Base-by-base conservation (phyloP, 2,113 vertebrate genomes). In the Tetrax tetrax region DNA sequence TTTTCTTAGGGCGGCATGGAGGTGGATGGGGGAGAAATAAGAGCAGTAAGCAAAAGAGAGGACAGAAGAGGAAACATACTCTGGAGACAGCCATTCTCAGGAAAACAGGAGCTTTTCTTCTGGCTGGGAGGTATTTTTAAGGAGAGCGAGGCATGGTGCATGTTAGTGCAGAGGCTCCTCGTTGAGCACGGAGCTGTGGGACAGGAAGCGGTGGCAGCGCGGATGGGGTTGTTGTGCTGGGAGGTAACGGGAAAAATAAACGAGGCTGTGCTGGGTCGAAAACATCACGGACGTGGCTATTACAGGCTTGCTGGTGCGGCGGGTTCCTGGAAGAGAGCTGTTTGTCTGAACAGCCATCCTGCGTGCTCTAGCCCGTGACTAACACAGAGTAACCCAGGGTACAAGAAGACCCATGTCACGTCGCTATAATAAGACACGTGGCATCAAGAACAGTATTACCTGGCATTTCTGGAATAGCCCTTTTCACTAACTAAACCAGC, bases 241-340 rank as follows among this genome's bases (percentile, higher is more conserved):
- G 53, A 85, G 43, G 61, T 51, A 83, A 79, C 2, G 7, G 70
- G 66, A 60, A 88, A 80, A 95, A 72, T 14, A 80, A 83, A 95
- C 4, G 69, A 95, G 78, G 57, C 35, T 76, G 29, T 65, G 35
- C n/a, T 80, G 75, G 45, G 35, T 83, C 0, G 6, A 91, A 95
- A 93, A 60, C 82, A 83, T 64, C 88, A 56, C 27, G 50, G 75
- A 33, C 3, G 38, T 85, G 82, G 29, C 82, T 91, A 3, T 83
- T 70, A 20, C 56, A 82, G 72, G 50, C 69, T 74, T 45, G 68
- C 56, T 89, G 77, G 77, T 89, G 87, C 12, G 6, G 81, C 0
- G 0, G 61, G 74, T 95, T 97, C 95, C 90, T 92, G 92, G 95
- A 96, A 94, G 61, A 83, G 90, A 75, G 47, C 82, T 97, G 92